Percentiles rank a stretch among this genome's conserved stretches.
phyloP scores from a whole-genome alignment of 1,140 invertebrate species.

The Lordiphosa collinella region DNA sequence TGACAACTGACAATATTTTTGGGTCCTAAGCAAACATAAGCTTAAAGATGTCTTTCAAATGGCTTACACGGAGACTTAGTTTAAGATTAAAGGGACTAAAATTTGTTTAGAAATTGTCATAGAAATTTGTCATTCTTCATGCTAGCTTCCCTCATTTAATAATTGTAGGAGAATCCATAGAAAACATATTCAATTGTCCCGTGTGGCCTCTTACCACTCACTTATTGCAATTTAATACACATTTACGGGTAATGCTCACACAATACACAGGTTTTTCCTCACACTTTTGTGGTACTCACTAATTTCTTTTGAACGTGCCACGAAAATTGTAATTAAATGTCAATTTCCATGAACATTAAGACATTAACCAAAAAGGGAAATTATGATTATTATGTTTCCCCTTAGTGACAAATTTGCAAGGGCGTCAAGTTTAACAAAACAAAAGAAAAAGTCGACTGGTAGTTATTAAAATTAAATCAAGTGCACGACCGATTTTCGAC shows the following conservation, averaged over 20 bases:
- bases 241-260: conserved; percentile 45
- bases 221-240: conserved; percentile 63
- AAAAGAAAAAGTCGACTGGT: conserved; percentile 11
- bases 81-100: conserved; percentile 1
- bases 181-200: background rate
- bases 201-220: background rate
- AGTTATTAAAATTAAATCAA: conserved; percentile 69
- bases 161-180: conserved; percentile 36
- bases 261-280: conserved; percentile 42
- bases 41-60: conserved; percentile 8
- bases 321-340: conserved; percentile 56
- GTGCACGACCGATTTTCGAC: conserved; percentile 47
- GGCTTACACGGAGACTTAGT: background rate
- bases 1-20: conserved; percentile 25
- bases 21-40: background rate
- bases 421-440: conserved; percentile 21
- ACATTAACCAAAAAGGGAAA: conserved; percentile 28
- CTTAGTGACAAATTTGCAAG: conserved; percentile 44
- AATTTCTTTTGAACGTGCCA: conserved; percentile 32
- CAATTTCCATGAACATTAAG: conserved; percentile 63
- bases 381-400: conserved; percentile 11
- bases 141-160: background rate
- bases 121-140: too few species aligned
- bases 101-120: too few species aligned
- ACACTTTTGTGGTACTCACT: conserved; percentile 28